Percentiles rank a stretch among this genome's conserved stretches.
Evolutionary conservation across 2,888 invertebrate species (phyloP).

Genomic region (Vannuccia rotundouncinata): DNA sequence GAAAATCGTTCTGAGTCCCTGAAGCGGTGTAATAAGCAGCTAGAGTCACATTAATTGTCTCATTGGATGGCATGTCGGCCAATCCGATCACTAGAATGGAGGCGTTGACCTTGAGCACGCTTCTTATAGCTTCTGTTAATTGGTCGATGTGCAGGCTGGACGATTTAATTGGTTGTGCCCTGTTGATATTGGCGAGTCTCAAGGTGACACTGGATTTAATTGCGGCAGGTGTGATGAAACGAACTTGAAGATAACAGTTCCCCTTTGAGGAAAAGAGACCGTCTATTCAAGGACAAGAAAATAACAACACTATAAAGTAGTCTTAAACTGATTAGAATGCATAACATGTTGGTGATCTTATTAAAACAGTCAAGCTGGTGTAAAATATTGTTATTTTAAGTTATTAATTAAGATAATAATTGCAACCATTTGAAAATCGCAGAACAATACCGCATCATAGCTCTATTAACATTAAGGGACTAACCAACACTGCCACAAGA

Average conservation of each 20-base stretch:
- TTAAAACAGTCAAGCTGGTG: no score
- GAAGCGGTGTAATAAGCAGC: neutral
- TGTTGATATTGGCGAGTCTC: neutral
- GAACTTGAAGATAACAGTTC: neutral
- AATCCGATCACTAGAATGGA: neutral
- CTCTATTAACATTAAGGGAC: no score
- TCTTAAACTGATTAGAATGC: no score
- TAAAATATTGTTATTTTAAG: no score
- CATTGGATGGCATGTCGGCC: neutral
- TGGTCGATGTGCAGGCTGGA: neutral
- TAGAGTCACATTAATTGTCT: neutral
- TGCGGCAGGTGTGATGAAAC: neutral
- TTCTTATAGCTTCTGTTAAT: neutral
- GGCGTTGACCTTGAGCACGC: neutral
- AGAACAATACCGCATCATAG: no score
- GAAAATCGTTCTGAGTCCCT: neutral
- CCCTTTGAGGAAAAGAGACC: neutral
- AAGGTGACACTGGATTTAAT: conserved; percentile 1
- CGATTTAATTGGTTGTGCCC: neutral
- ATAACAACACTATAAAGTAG: no score
- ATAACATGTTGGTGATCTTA: no score
- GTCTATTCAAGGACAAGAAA: no score
- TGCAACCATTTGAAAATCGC: no score
- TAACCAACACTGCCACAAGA: no score
- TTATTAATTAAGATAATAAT: no score